Conservation (phyloP, 2,888 invertebrate genomes). For the Eueremaeus valkanovi region DNA sequence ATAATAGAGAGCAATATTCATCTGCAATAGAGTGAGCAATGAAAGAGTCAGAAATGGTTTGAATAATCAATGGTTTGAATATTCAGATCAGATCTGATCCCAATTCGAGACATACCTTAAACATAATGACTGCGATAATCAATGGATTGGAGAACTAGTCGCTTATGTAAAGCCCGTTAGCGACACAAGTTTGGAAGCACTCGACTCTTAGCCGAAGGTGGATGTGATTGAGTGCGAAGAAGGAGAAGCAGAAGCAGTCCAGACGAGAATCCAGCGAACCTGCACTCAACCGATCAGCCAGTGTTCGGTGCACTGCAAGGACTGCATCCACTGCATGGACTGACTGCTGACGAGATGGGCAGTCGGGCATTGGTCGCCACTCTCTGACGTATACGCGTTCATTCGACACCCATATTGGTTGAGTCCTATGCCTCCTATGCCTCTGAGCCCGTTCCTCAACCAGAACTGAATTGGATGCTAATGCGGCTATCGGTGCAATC, state of each 20-base stretch:
- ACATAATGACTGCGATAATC: background rate
- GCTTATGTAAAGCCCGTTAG: background rate
- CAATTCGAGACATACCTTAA: background rate
- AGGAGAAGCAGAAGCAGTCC: background rate
- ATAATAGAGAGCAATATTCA: background rate
- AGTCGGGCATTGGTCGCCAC: conserved; percentile 23
- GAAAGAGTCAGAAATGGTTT: background rate
- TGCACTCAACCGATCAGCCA: background rate
- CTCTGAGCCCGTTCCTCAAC: background rate
- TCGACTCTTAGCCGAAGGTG: background rate
- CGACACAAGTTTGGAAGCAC: background rate
- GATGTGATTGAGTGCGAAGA: background rate
- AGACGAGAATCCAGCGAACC: background rate
- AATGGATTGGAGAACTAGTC: background rate
- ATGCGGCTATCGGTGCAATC: background rate
- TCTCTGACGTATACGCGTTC: conserved; percentile 11
- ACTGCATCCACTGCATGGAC: background rate
- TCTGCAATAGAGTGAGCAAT: background rate
- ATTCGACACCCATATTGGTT: conserved; percentile 8
- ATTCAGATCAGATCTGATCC: no score
- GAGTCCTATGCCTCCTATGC: background rate
- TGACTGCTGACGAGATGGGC: background rate
- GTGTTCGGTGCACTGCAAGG: background rate
- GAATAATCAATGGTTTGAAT: no score
- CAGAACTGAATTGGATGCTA: background rate